A percentile compares a stretch with the other conserved stretches of the same genome.
These are phyloP conservation scores for Arctia plantaginis DNA, from an alignment of 2,888 invertebrate genomes.

Conservation along the genomic window DNA sequence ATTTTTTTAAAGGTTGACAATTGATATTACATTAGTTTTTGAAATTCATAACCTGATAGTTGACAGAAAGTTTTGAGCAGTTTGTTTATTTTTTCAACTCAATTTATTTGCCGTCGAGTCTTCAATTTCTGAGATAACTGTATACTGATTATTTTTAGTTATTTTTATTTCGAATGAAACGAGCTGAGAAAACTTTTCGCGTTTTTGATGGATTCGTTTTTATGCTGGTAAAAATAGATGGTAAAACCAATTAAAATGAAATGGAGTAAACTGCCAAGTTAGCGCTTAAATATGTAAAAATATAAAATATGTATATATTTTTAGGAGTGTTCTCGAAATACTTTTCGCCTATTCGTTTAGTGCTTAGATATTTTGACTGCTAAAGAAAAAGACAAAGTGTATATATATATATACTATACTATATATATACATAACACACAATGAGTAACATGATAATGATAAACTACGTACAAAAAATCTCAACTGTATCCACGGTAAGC, in stretches of 20 bases:
- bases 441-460: too few relatives aligned
- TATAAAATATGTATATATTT: not conserved
- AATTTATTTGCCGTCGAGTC: not conserved
- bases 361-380: too few relatives aligned
- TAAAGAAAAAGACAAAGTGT: not conserved
- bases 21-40: slow-evolving; percentile 9
- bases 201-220: not conserved
- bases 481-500: too few relatives aligned
- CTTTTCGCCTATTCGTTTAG: too few relatives aligned
- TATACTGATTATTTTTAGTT: slow-evolving; percentile 1
- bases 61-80: not conserved
- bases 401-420: too few relatives aligned
- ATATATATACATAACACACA: too few relatives aligned
- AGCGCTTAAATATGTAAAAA: not conserved
- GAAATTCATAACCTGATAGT: not conserved
- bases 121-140: not conserved
- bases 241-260: not conserved
- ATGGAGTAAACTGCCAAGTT: not conserved
- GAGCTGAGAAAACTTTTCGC: not conserved
- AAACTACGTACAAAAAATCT: too few relatives aligned
- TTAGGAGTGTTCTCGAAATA: too few relatives aligned
- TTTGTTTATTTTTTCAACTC: not conserved
- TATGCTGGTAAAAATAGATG: not conserved
- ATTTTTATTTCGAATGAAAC: not conserved
- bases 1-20: not conserved